Conservation (phyloP, 92 coral and sea anemone species). For the Epizoanthus illoricatus region DNA sequence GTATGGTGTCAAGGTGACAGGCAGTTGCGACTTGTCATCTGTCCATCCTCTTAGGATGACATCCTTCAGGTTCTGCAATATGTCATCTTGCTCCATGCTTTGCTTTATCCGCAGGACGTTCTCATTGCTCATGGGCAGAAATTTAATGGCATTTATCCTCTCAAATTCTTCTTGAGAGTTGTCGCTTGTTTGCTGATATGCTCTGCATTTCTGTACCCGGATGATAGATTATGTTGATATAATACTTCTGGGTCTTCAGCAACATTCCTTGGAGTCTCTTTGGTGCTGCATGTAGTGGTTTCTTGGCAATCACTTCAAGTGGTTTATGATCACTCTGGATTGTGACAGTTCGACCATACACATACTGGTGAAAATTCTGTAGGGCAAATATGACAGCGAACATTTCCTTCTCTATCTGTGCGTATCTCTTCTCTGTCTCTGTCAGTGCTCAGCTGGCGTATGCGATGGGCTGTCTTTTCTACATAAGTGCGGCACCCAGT, state of each 20-base stretch:
- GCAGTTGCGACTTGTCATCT: no score
- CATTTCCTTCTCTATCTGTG: not conserved
- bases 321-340: slow-evolving; percentile 23
- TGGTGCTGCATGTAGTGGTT: slow-evolving; percentile 10
- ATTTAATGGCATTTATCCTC: no score
- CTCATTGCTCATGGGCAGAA: no score
- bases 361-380: slow-evolving; percentile 23
- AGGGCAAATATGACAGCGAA: not conserved
- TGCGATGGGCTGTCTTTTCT: slow-evolving; percentile 5
- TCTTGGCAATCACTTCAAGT: not conserved
- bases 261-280: slow-evolving; percentile 19
- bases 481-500: not conserved
- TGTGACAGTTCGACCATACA: slow-evolving; percentile 13
- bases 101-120: no score
- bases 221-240: not conserved
- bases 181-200: not conserved
- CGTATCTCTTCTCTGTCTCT: not conserved
- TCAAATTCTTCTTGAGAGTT: no score
- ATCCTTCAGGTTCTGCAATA: no score
- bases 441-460: not conserved
- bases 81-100: no score
- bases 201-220: slow-evolving; percentile 24
- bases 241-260: slow-evolving; percentile 2
- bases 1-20: no score
- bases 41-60: no score